A percentile compares a stretch with the other conserved stretches of the same genome.
phyloP scores from a whole-genome alignment of 2,113 vertebrate species.

The Pterocles orientalis region DNA sequence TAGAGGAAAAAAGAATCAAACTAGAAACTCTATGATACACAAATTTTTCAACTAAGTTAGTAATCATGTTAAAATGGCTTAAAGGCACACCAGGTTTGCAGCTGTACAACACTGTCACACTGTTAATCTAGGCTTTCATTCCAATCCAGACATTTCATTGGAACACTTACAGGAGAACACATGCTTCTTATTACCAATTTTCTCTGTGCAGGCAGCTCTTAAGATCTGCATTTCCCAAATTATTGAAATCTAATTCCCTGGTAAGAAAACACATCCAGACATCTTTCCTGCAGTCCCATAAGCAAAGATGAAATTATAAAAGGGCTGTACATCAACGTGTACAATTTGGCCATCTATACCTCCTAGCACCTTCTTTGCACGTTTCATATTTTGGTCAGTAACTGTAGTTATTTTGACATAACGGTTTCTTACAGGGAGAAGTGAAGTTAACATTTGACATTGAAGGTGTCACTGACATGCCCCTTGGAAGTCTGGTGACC shows the following conservation, averaged over 20 bases:
- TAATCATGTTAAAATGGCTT: background rate
- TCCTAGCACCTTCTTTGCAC: background rate
- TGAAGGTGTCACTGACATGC: background rate
- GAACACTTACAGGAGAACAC: conserved; percentile 20
- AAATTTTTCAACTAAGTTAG: background rate
- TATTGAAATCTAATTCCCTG: background rate
- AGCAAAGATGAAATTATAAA: background rate
- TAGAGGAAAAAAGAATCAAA: background rate
- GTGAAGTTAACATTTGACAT: background rate
- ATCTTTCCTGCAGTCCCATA: background rate
- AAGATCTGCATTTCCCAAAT: background rate
- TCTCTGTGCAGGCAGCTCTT: background rate
- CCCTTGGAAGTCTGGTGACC: background rate
- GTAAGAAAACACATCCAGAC: background rate
- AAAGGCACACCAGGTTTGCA: background rate
- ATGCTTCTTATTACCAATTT: conserved; percentile 21
- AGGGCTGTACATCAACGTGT: background rate
- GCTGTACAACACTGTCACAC: background rate
- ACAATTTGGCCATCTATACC: background rate
- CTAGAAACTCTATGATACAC: background rate
- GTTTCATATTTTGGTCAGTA: background rate
- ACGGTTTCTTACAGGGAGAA: background rate
- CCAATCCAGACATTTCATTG: conserved; percentile 4
- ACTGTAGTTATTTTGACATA: background rate
- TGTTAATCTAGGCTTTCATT: background rate